A percentile compares a stretch with the other conserved stretches of the same genome.
Conservation (phyloP, 2,888 invertebrate genomes). For the Myopa testacea region DNA sequence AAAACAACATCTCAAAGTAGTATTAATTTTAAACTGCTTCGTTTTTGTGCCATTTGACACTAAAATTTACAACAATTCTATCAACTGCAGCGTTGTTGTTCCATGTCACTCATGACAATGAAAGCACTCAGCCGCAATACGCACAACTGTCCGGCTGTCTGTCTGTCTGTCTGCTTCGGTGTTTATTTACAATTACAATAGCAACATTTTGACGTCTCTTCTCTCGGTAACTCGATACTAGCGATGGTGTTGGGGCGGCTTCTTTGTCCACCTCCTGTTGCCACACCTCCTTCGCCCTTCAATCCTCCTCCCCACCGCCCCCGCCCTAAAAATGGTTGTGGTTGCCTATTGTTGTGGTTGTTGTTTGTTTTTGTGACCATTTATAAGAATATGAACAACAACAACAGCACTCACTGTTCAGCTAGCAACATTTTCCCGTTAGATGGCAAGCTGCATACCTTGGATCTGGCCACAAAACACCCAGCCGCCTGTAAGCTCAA, state of each 20-base stretch:
- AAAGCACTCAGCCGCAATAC: neutral
- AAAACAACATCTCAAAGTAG: neutral
- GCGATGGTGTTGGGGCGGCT: neutral
- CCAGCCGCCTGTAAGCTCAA: neutral
- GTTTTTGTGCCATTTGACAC: neutral
- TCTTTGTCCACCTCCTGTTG: neutral
- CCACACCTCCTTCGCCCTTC: no score
- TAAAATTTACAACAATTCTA: neutral
- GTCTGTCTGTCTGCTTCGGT: conserved; percentile 5
- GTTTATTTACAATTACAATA: neutral
- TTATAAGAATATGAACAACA: no score
- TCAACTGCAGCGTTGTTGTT: neutral
- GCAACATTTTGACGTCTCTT: neutral
- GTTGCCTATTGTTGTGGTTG: neutral
- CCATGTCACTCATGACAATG: neutral
- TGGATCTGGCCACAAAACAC: no score
- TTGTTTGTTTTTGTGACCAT: neutral
- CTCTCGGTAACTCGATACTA: neutral
- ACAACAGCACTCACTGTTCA: no score
- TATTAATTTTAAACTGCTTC: no score
- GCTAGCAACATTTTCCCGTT: no score
- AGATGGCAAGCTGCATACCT: no score
- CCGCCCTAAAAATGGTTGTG: neutral
- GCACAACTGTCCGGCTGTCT: conserved; percentile 4
- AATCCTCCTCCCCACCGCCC: no score